Percentiles rank a stretch among this genome's conserved stretches.
Conservation (phyloP, 1,140 invertebrate species). For the Mesaphorura yosii region DNA sequence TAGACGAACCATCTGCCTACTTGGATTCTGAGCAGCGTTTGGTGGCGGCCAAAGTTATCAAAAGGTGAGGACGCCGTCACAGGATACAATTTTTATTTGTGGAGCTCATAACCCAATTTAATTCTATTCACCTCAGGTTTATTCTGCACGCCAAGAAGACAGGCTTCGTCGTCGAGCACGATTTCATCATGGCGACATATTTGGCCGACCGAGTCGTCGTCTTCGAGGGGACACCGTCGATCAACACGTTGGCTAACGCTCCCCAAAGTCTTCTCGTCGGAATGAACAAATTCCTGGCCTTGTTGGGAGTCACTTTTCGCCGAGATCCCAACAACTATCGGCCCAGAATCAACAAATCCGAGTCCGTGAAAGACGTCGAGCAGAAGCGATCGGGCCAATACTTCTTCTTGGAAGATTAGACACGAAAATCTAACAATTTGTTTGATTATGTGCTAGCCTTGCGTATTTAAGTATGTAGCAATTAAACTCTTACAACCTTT, state of each 20-base stretch:
- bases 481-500: too few relatives aligned
- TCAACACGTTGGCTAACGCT: constrained; percentile 73
- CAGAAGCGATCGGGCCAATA: constrained; percentile 95
- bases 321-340: constrained; percentile 97
- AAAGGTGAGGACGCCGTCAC: constrained; percentile 66
- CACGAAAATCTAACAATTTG: too few relatives aligned
- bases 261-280: constrained; percentile 91
- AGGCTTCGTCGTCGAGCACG: constrained; percentile 99
- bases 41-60: constrained; percentile 97
- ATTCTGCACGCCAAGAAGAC: constrained; percentile 99
- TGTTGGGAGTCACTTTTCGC: constrained; percentile 96
- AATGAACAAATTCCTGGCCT: constrained; percentile 95
- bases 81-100: background rate
- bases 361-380: constrained; percentile 95
- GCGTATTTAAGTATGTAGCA: too few relatives aligned
- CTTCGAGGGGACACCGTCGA: constrained; percentile 87
- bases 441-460: too few relatives aligned
- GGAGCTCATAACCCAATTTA: background rate
- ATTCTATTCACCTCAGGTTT: constrained; percentile 54
- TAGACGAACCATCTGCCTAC: constrained; percentile 98
- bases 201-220: constrained; percentile 97
- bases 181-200: constrained; percentile 99
- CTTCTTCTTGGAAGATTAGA: constrained; percentile 94
- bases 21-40: constrained; percentile 99
- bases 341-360: constrained; percentile 93